Evolutionary conservation across 2,888 invertebrate genomes (phyloP).

Genomic region (Cryptus armator): DNA sequence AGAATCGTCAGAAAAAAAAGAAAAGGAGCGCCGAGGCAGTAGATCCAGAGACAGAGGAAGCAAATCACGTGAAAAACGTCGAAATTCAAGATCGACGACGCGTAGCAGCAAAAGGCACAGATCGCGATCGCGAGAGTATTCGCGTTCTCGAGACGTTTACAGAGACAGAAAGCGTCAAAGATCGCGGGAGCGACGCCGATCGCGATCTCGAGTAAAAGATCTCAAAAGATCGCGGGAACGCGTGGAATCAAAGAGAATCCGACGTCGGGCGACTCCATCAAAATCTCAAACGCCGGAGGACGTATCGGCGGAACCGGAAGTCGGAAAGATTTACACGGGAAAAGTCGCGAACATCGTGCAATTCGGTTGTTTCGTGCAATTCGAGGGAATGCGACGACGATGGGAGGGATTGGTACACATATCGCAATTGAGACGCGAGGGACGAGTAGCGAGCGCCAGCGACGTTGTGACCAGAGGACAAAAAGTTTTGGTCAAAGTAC

Average conservation of each 20-base stretch:
- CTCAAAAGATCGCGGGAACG: slow-evolving; percentile 74
- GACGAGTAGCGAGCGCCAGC: slow-evolving; percentile 96
- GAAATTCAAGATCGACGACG: slow-evolving; percentile 59
- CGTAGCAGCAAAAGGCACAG: slow-evolving; percentile 71
- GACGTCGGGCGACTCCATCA: slow-evolving; percentile 71
- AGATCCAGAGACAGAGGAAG: slow-evolving; percentile 73
- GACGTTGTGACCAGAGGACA: slow-evolving; percentile 97
- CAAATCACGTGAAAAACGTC: slow-evolving; percentile 68
- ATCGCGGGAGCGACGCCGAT: slow-evolving; percentile 69
- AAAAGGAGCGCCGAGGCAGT: slow-evolving; percentile 76
- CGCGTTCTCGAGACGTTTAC: slow-evolving; percentile 63
- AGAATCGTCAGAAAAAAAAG: slow-evolving; percentile 79
- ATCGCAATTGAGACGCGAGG: slow-evolving; percentile 96
- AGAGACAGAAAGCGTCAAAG: slow-evolving; percentile 60
- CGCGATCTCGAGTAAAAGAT: slow-evolving; percentile 70
- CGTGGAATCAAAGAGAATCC: slow-evolving; percentile 76
- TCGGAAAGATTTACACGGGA: slow-evolving; percentile 96
- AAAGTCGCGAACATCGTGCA: slow-evolving; percentile 98
- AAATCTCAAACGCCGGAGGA: slow-evolving; percentile 81
- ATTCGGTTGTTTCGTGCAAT: slow-evolving; percentile 99
- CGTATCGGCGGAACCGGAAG: slow-evolving; percentile 91
- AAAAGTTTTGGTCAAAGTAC: slow-evolving; percentile 94
- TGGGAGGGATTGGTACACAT: slow-evolving; percentile 99
- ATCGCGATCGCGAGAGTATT: slow-evolving; percentile 71
- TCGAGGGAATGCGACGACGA: slow-evolving; percentile 94